Percentiles rank a stretch among this genome's conserved stretches.
Conservation (phyloP, 2,113 vertebrate species). For the Megaceryle maxima region DNA sequence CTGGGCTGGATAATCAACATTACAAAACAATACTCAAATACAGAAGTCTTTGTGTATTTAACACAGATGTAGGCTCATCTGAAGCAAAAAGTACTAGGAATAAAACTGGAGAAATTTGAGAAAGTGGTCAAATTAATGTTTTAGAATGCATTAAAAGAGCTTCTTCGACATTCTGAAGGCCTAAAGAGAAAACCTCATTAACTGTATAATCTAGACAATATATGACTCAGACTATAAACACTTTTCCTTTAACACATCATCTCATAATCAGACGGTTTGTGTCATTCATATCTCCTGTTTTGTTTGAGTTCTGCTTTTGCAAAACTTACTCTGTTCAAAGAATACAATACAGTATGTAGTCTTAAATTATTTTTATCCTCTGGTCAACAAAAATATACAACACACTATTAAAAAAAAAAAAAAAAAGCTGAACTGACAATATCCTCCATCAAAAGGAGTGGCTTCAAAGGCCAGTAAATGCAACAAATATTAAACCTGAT, state of each 20-base stretch:
- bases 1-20: neutral
- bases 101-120: neutral
- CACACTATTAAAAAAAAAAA: neutral
- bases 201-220: neutral
- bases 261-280: neutral
- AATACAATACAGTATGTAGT: neutral
- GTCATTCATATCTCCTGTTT: neutral
- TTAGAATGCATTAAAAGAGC: neutral
- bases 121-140: neutral
- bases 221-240: neutral
- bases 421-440: neutral
- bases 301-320: neutral
- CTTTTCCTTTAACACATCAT: neutral
- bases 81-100: neutral
- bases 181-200: neutral
- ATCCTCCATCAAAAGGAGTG: neutral
- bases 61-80: neutral
- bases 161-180: neutral
- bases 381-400: slow-evolving; percentile 1
- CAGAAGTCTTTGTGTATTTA: neutral
- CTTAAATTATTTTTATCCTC: neutral
- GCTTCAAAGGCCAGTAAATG: neutral
- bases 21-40: neutral
- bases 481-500: neutral
- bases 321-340: neutral